Base-by-base conservation (phyloP, 1,140 invertebrate species). In the Eriosoma lanigerum region DNA sequence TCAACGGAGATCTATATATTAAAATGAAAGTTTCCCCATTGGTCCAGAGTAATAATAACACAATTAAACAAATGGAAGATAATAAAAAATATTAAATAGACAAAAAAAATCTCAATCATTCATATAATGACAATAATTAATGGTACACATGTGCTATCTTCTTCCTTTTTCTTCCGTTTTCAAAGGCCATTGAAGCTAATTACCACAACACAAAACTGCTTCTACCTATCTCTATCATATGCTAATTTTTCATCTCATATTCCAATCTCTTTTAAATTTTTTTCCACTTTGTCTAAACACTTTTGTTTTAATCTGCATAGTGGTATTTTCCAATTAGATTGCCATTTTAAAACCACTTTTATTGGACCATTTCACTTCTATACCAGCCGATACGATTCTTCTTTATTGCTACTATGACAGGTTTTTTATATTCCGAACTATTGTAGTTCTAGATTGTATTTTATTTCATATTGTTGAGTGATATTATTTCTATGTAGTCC, bases 261-360 rank as follows among this genome's bases (percentile, higher is more conserved):
- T 52, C 38, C 46, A 32, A 58, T 68, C n/a, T 26, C 56, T 32
- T 4, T 12, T 54, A 56, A 56, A 32, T 29, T 81, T 10, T 72
- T 38, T 48, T 24, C 26, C 24, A 26, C 48, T 58, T 50, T 68
- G 76, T 73, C 29, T 6, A 46, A 38, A 52, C 52, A 80, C 54
- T 24, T 46, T 80, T 44, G 68, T 26, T 81, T 82, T 46, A 24
- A 64, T 60, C 52, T 50, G 9, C 60, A 26, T 10, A 64, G 60
- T 64, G 60, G 29, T 64, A 26, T 64, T 64, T 64, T 64, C 29
- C 29, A 26, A 3, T 32, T 26, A 29, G 60, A 29, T 64, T 64
- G 32, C 60, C 60, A 64, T 64, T 64, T 38, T 64, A 64, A 64
- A 32, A 64, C 29, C 26, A 8, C 60, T 64, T 64, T 72, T 17